Evolutionary conservation across 2,888 invertebrate species (phyloP), one percentile per base, ranked within the genome.

Genomic region (Tinea semifulvella): DNA sequence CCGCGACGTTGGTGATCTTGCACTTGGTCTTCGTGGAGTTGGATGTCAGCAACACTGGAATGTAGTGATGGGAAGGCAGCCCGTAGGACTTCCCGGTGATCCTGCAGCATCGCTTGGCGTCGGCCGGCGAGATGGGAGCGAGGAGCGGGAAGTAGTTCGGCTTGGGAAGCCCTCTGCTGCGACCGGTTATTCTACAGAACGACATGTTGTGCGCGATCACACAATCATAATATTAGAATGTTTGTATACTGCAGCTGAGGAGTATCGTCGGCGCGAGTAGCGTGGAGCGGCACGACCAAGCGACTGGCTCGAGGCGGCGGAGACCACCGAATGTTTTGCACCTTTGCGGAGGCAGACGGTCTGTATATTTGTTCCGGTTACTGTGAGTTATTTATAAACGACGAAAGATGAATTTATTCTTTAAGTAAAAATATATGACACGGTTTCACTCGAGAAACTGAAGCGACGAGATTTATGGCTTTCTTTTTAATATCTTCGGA

Each of bases 141-240:
- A 92, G 79, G 43, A 92, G 79, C 14, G 92, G 92, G 60, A 92
- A 89, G 64, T 91, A 92, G 68, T 92, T 90, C 44, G 91, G 91
- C 62, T 91, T 88, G 44, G 91, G 92, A 58, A 92, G 84, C 57
- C 90, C 88, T 55, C 89, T 85, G 68, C 90, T 90, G 65, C 87
- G 87, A 57, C 91, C 90, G 48, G 92, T 92, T 56, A 92, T 91
- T 67, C 91, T 87, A 70, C 92, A 92, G 68, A 87, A 89, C 60
- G 90, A 89, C 85, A 89, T 87, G 16, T 18, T 31, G 28, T n/a
- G 13, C 11, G 17, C 18, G 43, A 31, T 31, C 31, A 43, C 17
- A 25, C 8, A n/a, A 18, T 7, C 43, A 43, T 43, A 16, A n/a
- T n/a, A 27, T 31, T 16, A 31, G 10, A 18, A 3, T 18, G 11